These are phyloP conservation scores for Cercopithecus mitis DNA, from an alignment of 2,797 vertebrate species.

Conservation along the genomic window DNA sequence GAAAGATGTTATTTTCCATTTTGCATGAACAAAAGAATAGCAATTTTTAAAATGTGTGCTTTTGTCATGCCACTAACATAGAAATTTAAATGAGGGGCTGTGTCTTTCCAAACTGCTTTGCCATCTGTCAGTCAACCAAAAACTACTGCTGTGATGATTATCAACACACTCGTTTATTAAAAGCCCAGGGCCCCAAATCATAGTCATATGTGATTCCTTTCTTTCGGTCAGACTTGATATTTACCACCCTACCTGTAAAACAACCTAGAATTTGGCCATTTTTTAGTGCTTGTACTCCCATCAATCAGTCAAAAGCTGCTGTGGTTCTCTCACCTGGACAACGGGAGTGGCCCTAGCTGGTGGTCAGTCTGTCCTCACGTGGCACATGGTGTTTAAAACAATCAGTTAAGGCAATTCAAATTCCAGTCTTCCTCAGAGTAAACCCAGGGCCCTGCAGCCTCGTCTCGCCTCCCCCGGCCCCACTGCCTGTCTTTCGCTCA, in stretches of 20 bases:
- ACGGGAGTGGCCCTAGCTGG: not conserved
- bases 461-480: rapidly evolving
- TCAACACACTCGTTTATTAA: not conserved
- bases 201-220: not conserved
- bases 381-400: not conserved
- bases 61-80: not conserved
- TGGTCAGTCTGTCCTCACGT: not conserved
- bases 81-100: not conserved
- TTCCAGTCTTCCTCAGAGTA: not conserved
- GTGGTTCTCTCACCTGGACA: not conserved
- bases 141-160: not conserved
- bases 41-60: conserved; percentile 13
- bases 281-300: too few species aligned
- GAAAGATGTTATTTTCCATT: conserved; percentile 46
- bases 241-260: not conserved
- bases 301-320: not conserved
- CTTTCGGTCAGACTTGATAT: not conserved
- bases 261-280: not conserved
- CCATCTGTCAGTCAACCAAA: conserved; percentile 18
- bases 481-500: too few species aligned
- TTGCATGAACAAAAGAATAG: conserved; percentile 32
- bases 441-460: rapidly evolving
- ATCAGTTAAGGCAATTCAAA: not conserved
- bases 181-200: not conserved
- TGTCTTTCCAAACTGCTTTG: not conserved